Base-by-base conservation (phyloP, 2,113 vertebrate genomes). In the Balaeniceps rex region DNA sequence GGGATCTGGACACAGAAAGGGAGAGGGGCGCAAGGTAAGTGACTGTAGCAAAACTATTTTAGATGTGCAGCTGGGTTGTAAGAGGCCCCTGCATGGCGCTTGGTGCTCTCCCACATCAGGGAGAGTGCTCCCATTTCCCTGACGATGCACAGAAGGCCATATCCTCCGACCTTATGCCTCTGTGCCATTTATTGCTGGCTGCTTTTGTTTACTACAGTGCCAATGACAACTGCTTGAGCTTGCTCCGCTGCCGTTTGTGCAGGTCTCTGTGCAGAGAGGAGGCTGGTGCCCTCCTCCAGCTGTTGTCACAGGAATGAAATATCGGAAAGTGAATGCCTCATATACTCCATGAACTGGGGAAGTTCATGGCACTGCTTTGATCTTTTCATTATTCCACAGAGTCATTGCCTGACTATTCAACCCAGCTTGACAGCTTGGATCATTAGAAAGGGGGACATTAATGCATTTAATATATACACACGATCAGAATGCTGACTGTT, bases 331-430 rank as follows among this genome's bases (percentile, higher is more conserved):
- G 46, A 76, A 74, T 66, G 63, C 81, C 54, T 93, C 33, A 40
- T 85, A 36, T 31, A 36, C 47, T 44, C 42, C 60, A 63, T 4
- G 34, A 40, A 64, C 71, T 55, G 46, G 22, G 36, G 42, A 86
- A 71, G 75, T 91, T 90, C 75, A 63, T 60, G 55, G 84, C 64
- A 66, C 46, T 80, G 64, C 51, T 95, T 89, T 93, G 70, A 94
- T 95, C 84, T 95, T 94, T 93, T 70, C 82, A 88, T 91, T 86
- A 91, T 90, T 93, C 75, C 60, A 54, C 77, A 66, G 72, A 89
- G 58, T 31, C 4, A 1, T 78, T 91, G 78, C 63, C 89, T 89
- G 78, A 34, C 63, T 94, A 19, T 26, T 94, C 89, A 90, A 81
- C 46, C 51, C n/a, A 66, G 33, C 42, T 55, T 80, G 83, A 87